Conservation (phyloP, 1,140 invertebrate genomes). For the Hyles euphorbiae region DNA sequence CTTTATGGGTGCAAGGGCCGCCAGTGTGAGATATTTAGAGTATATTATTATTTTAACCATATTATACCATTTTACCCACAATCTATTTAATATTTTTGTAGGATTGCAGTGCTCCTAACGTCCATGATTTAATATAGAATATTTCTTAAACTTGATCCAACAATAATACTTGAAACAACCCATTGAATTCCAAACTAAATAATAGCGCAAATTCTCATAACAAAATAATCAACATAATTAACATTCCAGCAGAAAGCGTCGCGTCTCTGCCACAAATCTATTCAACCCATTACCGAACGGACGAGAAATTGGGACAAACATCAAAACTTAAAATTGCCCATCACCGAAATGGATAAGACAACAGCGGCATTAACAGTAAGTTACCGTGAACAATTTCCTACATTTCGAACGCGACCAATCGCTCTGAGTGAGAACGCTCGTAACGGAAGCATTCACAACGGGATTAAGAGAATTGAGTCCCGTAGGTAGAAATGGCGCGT, state of each 20-base stretch:
- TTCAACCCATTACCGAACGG: constrained; percentile 5
- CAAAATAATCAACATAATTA: background rate
- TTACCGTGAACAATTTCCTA: constrained; percentile 66
- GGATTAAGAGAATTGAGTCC: constrained; percentile 28
- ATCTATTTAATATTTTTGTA: too few species aligned
- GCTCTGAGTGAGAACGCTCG: constrained; percentile 57
- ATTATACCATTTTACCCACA: too few species aligned
- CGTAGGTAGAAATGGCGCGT: constrained; percentile 3
- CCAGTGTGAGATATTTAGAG: too few species aligned
- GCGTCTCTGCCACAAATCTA: background rate
- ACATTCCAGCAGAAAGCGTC: background rate
- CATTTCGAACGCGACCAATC: constrained; percentile 53
- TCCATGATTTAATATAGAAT: background rate
- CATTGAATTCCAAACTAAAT: too few species aligned
- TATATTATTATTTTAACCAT: too few species aligned
- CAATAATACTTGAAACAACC: background rate
- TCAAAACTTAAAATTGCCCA: constrained; percentile 48
- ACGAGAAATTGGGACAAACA: constrained; percentile 27
- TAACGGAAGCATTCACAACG: constrained; percentile 52
- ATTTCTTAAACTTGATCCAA: background rate
- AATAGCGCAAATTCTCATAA: too few species aligned
- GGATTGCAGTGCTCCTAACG: too few species aligned
- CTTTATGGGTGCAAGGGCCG: too few species aligned
- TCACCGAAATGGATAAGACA: constrained; percentile 46
- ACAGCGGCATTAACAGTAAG: constrained; percentile 52